These are phyloP conservation scores for Acanthis flammea DNA, from an alignment of 2,797 vertebrate species.

Conservation along the genomic window DNA sequence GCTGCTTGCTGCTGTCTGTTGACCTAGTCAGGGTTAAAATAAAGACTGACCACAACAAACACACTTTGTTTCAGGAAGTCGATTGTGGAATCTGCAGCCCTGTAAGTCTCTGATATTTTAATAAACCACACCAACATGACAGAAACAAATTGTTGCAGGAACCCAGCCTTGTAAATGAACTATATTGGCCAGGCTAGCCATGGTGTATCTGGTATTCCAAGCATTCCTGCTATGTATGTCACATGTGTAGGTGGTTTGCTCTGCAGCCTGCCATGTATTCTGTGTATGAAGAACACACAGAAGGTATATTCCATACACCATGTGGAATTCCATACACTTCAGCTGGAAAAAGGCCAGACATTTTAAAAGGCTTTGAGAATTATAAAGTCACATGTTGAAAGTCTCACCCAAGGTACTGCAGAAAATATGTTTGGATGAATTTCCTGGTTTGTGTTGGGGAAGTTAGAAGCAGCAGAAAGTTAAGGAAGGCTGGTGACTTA, in stretches of 20 bases:
- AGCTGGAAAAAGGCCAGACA: not conserved
- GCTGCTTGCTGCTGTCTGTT: not conserved
- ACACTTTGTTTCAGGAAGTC: not conserved
- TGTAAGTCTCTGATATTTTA: not conserved
- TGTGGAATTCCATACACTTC: not conserved
- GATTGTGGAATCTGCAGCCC: not conserved
- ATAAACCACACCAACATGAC: not conserved
- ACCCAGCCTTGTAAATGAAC: not conserved
- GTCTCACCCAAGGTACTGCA: not conserved
- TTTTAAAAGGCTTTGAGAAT: not conserved
- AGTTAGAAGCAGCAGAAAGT: not conserved
- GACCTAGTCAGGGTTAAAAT: not conserved
- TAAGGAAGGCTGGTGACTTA: not conserved
- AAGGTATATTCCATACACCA: not conserved
- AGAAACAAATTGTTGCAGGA: not conserved
- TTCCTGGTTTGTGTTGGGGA: not conserved
- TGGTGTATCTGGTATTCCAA: not conserved
- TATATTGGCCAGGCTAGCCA: not conserved
- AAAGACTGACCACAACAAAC: not conserved
- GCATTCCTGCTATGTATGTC: not conserved
- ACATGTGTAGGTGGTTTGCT: not conserved
- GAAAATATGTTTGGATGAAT: not conserved
- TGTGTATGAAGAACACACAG: not conserved
- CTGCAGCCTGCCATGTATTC: not conserved
- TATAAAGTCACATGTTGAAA: not conserved